Base-by-base conservation (phyloP, 2,113 vertebrate genomes). In the Cryptomyrus ogoouensis region DNA sequence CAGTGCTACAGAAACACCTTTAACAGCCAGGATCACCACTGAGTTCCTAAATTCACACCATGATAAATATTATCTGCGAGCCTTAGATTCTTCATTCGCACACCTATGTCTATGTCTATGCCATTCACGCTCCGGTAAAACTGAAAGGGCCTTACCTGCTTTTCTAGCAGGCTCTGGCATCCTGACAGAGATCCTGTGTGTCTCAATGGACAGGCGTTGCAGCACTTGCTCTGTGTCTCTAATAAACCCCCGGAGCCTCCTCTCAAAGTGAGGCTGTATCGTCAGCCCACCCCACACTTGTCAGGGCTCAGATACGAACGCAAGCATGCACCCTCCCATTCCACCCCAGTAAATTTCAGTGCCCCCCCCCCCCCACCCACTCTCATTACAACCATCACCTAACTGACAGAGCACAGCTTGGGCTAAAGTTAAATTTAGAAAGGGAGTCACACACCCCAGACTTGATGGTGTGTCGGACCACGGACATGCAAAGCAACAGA, bases 141-240 rank as follows among this genome's bases (percentile, higher is more conserved):
- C 39, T 10, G 21, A 83, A 44, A 84, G n/a, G 39, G 46, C 62
- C 94, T 94, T 96, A 99, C 98, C 97, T 97, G 97, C 21, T 96
- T 98, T 99, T 95, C 98, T 98, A 87, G 92, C 92, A 2, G 97
- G 96, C 92, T 99, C 98, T n/a, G 98, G 98, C 98, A 99, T 99
- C 96, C 94, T 96, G 92, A 88, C 89, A 90, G 90, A 89, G 88
- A 89, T 92, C 91, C 94, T 92, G 91, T 90, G 91, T 87, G 88
- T 93, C 92, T 83, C n/a, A 24, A n/a, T 10, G 77, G 50, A 85
- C 77, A 35, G 89, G 56, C 92, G 90, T 90, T 87, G n/a, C 86
- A 91, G 91, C 80, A 90, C 88, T 66, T 90, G 90, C 89, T 66
- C 0, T 85, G 90, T 35, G 91, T 91, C 93, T 96, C 93, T 95